These are phyloP conservation scores for Chaenodraco wilsoni DNA, from an alignment of 2,797 vertebrate species.

Conservation along the genomic window DNA sequence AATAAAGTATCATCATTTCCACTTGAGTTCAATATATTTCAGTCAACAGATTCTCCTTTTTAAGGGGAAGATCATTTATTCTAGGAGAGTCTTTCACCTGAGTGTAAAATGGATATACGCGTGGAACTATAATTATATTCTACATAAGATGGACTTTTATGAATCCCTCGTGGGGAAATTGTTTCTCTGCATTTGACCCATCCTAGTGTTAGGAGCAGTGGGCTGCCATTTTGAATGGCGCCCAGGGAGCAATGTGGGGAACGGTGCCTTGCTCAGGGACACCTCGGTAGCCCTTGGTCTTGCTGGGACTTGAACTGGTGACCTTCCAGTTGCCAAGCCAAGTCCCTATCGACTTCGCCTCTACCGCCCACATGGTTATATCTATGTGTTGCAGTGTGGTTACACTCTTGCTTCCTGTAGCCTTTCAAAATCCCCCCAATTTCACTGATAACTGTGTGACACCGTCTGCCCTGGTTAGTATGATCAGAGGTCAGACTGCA, in stretches of 20 bases:
- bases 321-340: no score
- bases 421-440: constrained; percentile 17
- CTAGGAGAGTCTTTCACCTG: background rate
- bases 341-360: no score
- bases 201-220: no score
- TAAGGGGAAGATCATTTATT: background rate
- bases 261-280: no score
- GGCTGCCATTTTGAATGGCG: no score
- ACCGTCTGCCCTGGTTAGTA: constrained; percentile 37
- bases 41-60: background rate
- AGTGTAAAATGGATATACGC: background rate
- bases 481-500: constrained; percentile 54
- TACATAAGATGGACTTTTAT: no score
- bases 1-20: background rate
- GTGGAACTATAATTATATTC: constrained; percentile 1
- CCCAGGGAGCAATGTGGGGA: no score
- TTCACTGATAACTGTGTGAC: constrained; percentile 35
- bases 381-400: background rate
- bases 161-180: no score
- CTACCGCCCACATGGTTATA: background rate
- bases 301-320: no score
- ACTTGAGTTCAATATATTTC: no score
- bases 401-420: background rate
- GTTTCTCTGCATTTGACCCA: no score
- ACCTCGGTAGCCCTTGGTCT: no score